Conservation (phyloP, 1,140 invertebrate species). For the Drosophila trapezifrons region DNA sequence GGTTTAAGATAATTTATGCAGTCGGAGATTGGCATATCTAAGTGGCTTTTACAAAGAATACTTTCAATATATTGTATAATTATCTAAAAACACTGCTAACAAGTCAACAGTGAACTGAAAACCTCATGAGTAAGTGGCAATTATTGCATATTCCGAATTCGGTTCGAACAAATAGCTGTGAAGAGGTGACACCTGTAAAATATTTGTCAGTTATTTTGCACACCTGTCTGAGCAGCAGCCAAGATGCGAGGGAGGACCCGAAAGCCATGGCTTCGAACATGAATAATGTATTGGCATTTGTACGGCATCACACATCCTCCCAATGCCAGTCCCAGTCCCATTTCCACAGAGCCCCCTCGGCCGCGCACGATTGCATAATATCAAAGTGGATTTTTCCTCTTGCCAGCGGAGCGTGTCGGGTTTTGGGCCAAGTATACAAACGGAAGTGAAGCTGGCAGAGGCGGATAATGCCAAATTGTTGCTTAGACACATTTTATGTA, state of each 20-base stretch:
- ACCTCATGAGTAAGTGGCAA: constrained; percentile 10
- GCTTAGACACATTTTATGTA: constrained; percentile 46
- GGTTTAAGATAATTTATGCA: too few relatives aligned
- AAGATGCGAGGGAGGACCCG: background rate
- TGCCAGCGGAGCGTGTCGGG: constrained; percentile 43
- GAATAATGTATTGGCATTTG: constrained; percentile 65
- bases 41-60: background rate
- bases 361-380: constrained; percentile 71
- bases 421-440: constrained; percentile 20
- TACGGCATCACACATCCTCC: constrained; percentile 20
- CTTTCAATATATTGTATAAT: background rate
- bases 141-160: constrained; percentile 10
- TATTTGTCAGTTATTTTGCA: constrained; percentile 77
- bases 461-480: constrained; percentile 50
- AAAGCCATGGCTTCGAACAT: constrained; percentile 47
- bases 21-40: too few relatives aligned
- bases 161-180: constrained; percentile 35
- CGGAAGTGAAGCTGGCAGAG: constrained; percentile 23
- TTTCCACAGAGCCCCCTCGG: too few relatives aligned
- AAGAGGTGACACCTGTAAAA: constrained; percentile 65
- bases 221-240: constrained; percentile 69
- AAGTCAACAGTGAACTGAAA: constrained; percentile 5
- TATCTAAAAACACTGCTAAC: background rate
- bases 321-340: background rate
- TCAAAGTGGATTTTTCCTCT: constrained; percentile 64